Percentiles rank a stretch among this genome's conserved stretches.
Conservation (phyloP, 2,797 vertebrate species). For the Gallinago stenura region DNA sequence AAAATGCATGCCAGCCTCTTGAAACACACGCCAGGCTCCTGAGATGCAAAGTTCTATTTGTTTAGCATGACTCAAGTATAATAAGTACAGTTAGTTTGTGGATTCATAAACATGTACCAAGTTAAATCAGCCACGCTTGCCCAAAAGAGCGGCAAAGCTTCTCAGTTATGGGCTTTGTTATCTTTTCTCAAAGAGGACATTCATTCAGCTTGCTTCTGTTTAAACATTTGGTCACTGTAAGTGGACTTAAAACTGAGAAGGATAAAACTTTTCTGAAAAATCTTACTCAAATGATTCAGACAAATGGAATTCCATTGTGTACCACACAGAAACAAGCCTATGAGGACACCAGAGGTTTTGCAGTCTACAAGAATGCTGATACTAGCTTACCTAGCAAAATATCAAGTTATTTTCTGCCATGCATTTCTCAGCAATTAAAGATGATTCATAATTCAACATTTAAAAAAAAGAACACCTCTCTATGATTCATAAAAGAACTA, state of each 20-base stretch:
- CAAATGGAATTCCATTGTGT: neutral
- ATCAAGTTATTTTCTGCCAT: neutral
- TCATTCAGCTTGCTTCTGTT: slow-evolving; percentile 56
- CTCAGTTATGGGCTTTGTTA: slow-evolving; percentile 63
- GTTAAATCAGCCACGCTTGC: slow-evolving; percentile 38
- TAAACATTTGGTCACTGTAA: slow-evolving; percentile 61
- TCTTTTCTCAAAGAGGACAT: slow-evolving; percentile 71
- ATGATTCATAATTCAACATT: neutral
- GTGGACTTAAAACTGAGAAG: slow-evolving; percentile 64
- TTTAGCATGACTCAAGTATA: slow-evolving; percentile 48
- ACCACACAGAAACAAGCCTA: slow-evolving; percentile 20
- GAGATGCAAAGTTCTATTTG: slow-evolving; percentile 51
- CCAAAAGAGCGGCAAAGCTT: slow-evolving; percentile 55
- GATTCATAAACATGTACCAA: slow-evolving; percentile 51
- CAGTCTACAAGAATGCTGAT: neutral
- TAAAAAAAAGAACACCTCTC: neutral
- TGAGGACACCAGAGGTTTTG: neutral
- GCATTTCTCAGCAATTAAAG: neutral
- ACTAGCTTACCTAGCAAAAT: neutral
- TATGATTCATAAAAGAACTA: neutral
- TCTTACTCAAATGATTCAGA: slow-evolving; percentile 56
- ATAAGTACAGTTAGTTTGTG: slow-evolving; percentile 20
- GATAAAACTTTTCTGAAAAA: slow-evolving; percentile 56
- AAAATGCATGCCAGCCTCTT: slow-evolving; percentile 15
- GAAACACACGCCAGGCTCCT: neutral